These are phyloP conservation scores for Baccha elongata DNA, from an alignment of 2,888 invertebrate species.

Conservation along the genomic window DNA sequence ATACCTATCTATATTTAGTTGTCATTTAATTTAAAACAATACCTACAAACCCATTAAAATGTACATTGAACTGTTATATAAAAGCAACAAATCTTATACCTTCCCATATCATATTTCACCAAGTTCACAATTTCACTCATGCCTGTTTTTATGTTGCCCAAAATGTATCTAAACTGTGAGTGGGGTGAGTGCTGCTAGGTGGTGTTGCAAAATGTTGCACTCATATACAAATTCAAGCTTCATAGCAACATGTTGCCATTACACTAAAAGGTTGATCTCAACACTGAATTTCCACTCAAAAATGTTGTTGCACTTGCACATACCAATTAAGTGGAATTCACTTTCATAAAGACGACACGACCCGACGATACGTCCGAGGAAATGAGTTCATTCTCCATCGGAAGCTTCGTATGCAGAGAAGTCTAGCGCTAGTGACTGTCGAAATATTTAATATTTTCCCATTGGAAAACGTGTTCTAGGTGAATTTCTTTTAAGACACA, in stretches of 20 bases:
- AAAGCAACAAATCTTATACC: too few relatives aligned
- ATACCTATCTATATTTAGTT: too few relatives aligned
- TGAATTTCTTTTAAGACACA: slow-evolving; percentile 50
- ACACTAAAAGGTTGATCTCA: slow-evolving; percentile 49
- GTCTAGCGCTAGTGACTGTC: slow-evolving; percentile 34
- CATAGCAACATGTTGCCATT: slow-evolving; percentile 58
- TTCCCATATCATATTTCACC: slow-evolving; percentile 2
- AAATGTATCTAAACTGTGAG: background rate
- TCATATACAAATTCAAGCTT: slow-evolving; percentile 31
- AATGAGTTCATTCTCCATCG: slow-evolving; percentile 63
- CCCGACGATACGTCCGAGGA: slow-evolving; percentile 23
- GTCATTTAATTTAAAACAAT: too few relatives aligned
- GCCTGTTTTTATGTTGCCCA: background rate
- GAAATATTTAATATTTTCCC: slow-evolving; percentile 27
- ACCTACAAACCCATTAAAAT: too few relatives aligned
- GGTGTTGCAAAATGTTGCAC: background rate
- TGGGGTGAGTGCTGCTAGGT: background rate
- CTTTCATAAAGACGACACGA: background rate
- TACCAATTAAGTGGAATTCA: slow-evolving; percentile 11
- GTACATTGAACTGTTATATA: too few relatives aligned
- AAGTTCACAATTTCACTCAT: slow-evolving; percentile 9
- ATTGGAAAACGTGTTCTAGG: slow-evolving; percentile 45
- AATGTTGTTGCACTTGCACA: slow-evolving; percentile 15
- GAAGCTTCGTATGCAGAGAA: slow-evolving; percentile 51
- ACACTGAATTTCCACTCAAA: slow-evolving; percentile 49